These are phyloP conservation scores for Charina bottae DNA, from an alignment of 2,113 vertebrate genomes.

Conservation along the genomic window DNA sequence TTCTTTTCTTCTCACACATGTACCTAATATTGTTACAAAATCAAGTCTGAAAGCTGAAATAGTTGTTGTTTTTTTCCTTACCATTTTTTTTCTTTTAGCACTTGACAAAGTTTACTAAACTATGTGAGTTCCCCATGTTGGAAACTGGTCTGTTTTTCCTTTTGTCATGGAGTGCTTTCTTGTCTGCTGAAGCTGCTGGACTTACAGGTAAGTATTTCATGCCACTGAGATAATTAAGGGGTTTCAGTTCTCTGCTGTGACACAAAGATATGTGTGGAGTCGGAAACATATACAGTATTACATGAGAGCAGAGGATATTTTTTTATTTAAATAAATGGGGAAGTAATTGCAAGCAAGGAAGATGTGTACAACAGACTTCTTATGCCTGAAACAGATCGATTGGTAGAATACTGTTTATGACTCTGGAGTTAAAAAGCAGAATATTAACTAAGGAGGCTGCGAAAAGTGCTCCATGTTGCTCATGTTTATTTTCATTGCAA, in stretches of 20 bases:
- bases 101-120: constrained; percentile 87
- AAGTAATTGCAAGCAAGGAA: neutral
- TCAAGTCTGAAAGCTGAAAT: constrained; percentile 25
- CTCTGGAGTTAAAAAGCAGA: constrained; percentile 1
- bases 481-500: constrained; percentile 23
- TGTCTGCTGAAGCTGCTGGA: constrained; percentile 82
- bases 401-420: neutral
- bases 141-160: constrained; percentile 85
- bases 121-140: constrained; percentile 83
- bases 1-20: neutral
- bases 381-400: too few relatives aligned
- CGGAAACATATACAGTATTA: neutral
- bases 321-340: neutral
- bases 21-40: neutral
- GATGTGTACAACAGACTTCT: neutral
- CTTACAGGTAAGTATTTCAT: constrained; percentile 77
- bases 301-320: neutral
- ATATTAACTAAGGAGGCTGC: neutral
- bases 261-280: neutral
- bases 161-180: constrained; percentile 86
- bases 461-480: constrained; percentile 40
- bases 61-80: constrained; percentile 74
- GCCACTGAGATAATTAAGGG: neutral
- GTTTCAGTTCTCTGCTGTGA: neutral
- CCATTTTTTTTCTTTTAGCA: constrained; percentile 61